Conservation (phyloP, 2,797 vertebrate species). For the Psittacula echo region DNA sequence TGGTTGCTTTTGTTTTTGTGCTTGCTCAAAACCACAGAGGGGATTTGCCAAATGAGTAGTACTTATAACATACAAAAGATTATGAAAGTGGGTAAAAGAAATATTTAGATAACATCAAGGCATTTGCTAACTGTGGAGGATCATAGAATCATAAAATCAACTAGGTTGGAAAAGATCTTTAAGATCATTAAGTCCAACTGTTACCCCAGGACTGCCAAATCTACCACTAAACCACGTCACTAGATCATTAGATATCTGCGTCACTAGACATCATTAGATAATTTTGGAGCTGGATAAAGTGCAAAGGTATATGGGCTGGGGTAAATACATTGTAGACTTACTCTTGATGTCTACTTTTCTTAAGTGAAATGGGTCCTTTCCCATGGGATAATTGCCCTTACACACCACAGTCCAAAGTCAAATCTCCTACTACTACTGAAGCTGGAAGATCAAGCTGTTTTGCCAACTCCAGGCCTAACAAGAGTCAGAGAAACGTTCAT, state of each 20-base stretch:
- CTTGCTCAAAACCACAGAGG: neutral
- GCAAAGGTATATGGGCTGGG: neutral
- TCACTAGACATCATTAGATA: neutral
- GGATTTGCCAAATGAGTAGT: neutral
- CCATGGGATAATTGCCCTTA: fast-evolving
- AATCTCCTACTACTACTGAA: neutral
- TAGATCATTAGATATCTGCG: neutral
- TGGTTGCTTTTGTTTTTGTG: neutral
- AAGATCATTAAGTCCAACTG: neutral
- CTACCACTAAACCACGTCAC: neutral
- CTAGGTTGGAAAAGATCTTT: neutral
- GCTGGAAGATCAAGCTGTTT: neutral
- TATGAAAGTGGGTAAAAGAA: neutral
- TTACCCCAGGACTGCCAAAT: neutral
- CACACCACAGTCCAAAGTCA: neutral
- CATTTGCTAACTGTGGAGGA: neutral
- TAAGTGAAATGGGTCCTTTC: neutral
- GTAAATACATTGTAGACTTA: neutral
- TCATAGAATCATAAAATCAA: neutral
- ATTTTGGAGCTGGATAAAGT: neutral
- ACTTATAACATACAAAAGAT: neutral
- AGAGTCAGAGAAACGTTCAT: neutral
- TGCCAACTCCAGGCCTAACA: neutral
- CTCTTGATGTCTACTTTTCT: neutral
- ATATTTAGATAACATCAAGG: neutral